Conservation (phyloP, 2,888 invertebrate genomes). For the Orthosia gracilis region DNA sequence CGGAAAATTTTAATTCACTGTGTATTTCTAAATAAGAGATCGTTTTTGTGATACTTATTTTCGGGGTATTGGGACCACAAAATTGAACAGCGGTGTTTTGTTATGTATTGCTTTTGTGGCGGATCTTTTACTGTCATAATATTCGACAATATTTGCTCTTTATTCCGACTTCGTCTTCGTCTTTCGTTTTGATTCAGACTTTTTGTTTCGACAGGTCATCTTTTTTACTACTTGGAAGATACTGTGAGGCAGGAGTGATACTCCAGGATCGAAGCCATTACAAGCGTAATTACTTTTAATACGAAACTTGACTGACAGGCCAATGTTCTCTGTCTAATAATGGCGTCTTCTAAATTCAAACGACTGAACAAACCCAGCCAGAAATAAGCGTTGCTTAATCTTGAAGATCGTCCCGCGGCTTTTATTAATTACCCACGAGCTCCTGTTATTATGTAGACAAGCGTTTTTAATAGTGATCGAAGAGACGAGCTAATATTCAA, state of each 20-base stretch:
- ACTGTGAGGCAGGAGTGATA: not conserved
- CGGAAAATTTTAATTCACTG: constrained; percentile 39
- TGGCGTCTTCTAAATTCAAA: not conserved
- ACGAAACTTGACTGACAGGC: not conserved
- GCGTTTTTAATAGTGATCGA: too few species aligned
- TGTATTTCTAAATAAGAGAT: constrained; percentile 36
- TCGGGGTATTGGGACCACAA: not conserved
- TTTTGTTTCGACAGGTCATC: not conserved
- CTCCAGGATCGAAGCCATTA: not conserved
- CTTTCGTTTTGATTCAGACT: not conserved
- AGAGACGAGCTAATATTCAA: not conserved
- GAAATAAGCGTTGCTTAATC: too few species aligned
- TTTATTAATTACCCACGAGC: too few species aligned
- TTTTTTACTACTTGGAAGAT: not conserved
- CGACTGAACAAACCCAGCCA: not conserved
- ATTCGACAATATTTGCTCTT: not conserved
- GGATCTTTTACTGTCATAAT: not conserved
- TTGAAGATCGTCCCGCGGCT: too few species aligned
- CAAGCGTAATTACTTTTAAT: not conserved
- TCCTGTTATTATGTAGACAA: too few species aligned
- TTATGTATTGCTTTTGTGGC: not conserved
- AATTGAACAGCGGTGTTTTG: constrained; percentile 1
- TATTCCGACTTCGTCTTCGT: not conserved
- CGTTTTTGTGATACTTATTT: not conserved
- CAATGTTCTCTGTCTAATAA: not conserved